phyloP scores from a whole-genome alignment of 2,888 invertebrate species.

The Plebejus anna region DNA sequence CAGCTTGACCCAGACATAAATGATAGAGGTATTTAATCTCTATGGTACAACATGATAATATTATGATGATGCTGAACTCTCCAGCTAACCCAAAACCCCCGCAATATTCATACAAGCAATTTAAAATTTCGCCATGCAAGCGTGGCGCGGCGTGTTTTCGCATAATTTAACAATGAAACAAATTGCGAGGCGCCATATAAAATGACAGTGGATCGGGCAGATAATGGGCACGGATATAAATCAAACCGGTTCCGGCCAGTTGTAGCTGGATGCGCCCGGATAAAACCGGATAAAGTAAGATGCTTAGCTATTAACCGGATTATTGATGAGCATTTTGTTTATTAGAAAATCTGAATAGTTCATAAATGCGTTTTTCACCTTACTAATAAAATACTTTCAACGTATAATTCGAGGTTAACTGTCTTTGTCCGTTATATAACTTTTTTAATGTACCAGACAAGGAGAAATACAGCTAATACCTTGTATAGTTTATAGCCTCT shows the following conservation, averaged over 20 bases:
- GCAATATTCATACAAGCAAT: slow-evolving; percentile 5
- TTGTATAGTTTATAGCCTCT: too few relatives aligned
- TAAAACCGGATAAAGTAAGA: neutral
- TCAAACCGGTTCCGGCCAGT: slow-evolving; percentile 35
- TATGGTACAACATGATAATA: neutral
- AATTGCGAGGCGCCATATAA: slow-evolving; percentile 15
- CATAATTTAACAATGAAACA: slow-evolving; percentile 14
- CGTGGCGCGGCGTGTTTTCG: slow-evolving; percentile 9
- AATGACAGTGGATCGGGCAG: slow-evolving; percentile 22
- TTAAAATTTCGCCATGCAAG: slow-evolving; percentile 12
- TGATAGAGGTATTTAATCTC: too few relatives aligned
- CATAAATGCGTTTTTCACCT: too few relatives aligned
- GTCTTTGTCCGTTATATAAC: too few relatives aligned
- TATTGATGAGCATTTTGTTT: too few relatives aligned
- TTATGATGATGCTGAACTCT: neutral
- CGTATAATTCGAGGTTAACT: too few relatives aligned
- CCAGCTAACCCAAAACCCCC: neutral
- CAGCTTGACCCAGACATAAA: too few relatives aligned
- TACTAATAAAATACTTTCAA: too few relatives aligned
- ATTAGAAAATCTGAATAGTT: too few relatives aligned
- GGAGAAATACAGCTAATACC: too few relatives aligned
- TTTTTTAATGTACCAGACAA: too few relatives aligned
- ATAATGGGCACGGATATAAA: slow-evolving; percentile 36
- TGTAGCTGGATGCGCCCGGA: slow-evolving; percentile 2
- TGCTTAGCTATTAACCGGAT: neutral